Base-by-base conservation (phyloP, 2,113 vertebrate genomes). In the Amblyopsis rosae region DNA sequence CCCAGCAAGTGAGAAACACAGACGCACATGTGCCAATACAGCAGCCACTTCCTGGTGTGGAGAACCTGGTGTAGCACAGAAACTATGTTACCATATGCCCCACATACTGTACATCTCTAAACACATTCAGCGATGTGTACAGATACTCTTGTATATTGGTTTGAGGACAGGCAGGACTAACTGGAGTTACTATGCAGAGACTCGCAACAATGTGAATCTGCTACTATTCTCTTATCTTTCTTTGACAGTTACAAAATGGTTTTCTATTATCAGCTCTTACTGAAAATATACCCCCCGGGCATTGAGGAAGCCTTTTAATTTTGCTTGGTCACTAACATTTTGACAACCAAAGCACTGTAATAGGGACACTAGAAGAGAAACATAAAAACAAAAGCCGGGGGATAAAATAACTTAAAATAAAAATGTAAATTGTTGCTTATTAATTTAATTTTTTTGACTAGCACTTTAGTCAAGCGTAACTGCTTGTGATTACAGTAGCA, bases 1-100 rank as follows among this genome's bases (percentile, higher is more conserved):
- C 96, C 0, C 96, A 98, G 86, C 90, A 98, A 81, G 96, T 97
- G 33, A 89, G 94, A 80, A 92, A 89, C 77, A 88, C 92, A 11
- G 95, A 96, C 26, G 53, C 86, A 0, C 88, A 88, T 0, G 92
- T 88, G 12, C 94, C 92, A 10, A 89, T 90, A 1, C 94, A 95
- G 80, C 93, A 93, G 46, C 96, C 96, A 48, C 90, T 98, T 41
- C 96, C 96, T 0, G 96, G 96, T 1, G 94, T 97, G 0, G 95
- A 97, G 86, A 96, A 97, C 92, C 88, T 96, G 80, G 96, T 98
- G 90, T 99, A 97, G 93, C 33, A 16, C 51, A 0, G 5, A 10
- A 3, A 51, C 49, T 49, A 50, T 19, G 41, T 17, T 10, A 59
- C 41, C 68, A 55, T 53, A 8, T 41, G 35, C 55, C 17, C 8